Evolutionary conservation across 2,797 vertebrate genomes (phyloP).

Genomic region (Prionace glauca): DNA sequence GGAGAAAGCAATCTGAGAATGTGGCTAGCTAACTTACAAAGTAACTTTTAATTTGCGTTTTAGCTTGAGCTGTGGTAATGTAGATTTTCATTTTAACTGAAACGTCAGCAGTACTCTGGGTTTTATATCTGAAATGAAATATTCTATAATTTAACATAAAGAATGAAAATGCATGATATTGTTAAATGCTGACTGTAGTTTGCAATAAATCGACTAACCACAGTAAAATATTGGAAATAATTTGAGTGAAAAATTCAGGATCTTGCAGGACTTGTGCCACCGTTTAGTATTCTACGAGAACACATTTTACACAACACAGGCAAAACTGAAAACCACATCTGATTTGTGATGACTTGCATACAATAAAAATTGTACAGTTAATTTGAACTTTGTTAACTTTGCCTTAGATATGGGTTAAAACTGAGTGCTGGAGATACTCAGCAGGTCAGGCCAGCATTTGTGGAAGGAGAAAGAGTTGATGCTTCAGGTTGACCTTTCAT

Average conservation of each 20-base stretch:
- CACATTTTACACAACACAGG: neutral
- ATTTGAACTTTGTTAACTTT: neutral
- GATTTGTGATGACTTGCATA: neutral
- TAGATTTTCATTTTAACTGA: neutral
- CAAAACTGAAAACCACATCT: neutral
- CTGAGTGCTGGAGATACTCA: neutral
- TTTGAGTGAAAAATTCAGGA: neutral
- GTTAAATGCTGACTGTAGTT: neutral
- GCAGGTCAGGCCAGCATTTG: neutral
- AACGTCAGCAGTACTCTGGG: neutral
- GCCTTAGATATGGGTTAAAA: neutral
- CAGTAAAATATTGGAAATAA: too few relatives aligned
- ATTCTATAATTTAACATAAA: neutral
- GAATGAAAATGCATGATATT: neutral
- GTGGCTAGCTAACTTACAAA: neutral
- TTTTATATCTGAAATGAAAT: conserved; percentile 20
- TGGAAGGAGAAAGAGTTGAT: neutral
- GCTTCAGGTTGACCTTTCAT: too few relatives aligned
- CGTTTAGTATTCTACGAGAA: neutral
- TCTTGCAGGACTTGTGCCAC: neutral
- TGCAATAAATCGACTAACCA: neutral
- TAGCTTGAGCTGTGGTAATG: neutral
- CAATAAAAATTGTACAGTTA: neutral
- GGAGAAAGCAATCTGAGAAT: neutral
- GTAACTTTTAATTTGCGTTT: neutral